These are phyloP conservation scores for Heliconius hortense DNA, from an alignment of 2,888 invertebrate species.

Conservation along the genomic window DNA sequence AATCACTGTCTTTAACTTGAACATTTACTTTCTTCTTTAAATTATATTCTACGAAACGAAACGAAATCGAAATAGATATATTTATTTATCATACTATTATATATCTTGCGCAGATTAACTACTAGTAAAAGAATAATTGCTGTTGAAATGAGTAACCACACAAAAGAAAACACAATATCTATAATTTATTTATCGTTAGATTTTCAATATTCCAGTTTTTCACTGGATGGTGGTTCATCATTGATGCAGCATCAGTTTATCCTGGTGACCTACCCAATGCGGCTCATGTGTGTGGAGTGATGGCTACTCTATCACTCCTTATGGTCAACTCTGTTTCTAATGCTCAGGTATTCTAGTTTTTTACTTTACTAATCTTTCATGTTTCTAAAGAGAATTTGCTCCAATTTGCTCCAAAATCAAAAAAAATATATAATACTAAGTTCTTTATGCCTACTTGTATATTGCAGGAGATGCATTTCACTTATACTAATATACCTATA, in stretches of 20 bases:
- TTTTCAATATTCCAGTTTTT: conserved; percentile 87
- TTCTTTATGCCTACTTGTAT: too few species aligned
- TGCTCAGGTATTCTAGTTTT: conserved; percentile 85
- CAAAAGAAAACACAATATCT: neutral
- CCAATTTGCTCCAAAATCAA: too few species aligned
- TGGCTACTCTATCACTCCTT: conserved; percentile 95
- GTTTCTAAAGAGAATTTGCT: too few species aligned
- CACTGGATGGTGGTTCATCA: conserved; percentile 98
- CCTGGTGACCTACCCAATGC: conserved; percentile 87
- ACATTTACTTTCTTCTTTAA: neutral
- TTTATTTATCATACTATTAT: neutral
- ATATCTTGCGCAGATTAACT: neutral
- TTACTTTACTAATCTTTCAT: neutral
- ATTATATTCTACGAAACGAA: neutral
- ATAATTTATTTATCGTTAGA: neutral
- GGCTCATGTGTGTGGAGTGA: conserved; percentile 96
- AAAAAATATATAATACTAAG: too few species aligned
- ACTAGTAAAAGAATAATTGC: neutral
- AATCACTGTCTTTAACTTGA: conserved; percentile 50
- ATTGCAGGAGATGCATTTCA: too few species aligned
- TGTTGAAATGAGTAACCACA: neutral
- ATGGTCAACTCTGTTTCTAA: conserved; percentile 99
- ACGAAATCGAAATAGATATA: neutral
- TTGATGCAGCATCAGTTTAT: conserved; percentile 94
- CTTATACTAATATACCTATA: too few species aligned